Evolutionary conservation across 2,113 vertebrate genomes (phyloP).

Genomic region (Apus apus): DNA sequence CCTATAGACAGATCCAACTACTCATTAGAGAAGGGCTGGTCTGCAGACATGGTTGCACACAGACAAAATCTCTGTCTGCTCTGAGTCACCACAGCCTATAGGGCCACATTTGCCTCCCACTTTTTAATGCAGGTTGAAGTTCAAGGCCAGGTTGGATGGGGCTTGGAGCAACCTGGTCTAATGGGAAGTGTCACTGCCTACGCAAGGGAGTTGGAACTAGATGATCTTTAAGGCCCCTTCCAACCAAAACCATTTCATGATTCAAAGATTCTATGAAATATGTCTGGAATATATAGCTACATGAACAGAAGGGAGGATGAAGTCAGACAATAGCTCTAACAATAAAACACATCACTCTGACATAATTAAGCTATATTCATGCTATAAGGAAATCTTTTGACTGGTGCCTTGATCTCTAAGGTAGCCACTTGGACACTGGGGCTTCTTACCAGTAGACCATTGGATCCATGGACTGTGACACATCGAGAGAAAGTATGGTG

Average conservation of each 20-base stretch:
- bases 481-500: slow-evolving; percentile 96
- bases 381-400: background rate
- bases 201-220: no score
- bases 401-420: background rate
- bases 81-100: background rate
- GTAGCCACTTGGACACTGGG: background rate
- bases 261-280: background rate
- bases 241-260: no score
- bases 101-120: background rate
- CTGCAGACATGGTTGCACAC: background rate
- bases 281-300: background rate
- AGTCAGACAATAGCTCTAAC: background rate
- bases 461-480: slow-evolving; percentile 91
- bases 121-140: background rate
- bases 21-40: slow-evolving; percentile 26
- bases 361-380: background rate
- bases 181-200: no score
- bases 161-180: no score
- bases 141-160: no score
- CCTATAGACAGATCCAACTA: slow-evolving; percentile 4
- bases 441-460: slow-evolving; percentile 91
- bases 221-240: no score
- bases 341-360: background rate
- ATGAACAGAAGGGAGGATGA: background rate
- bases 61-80: background rate